Percentiles rank a stretch among this genome's conserved stretches.
phyloP scores from a whole-genome alignment of 2,888 invertebrate species.

The Tricholauxania praeusta region DNA sequence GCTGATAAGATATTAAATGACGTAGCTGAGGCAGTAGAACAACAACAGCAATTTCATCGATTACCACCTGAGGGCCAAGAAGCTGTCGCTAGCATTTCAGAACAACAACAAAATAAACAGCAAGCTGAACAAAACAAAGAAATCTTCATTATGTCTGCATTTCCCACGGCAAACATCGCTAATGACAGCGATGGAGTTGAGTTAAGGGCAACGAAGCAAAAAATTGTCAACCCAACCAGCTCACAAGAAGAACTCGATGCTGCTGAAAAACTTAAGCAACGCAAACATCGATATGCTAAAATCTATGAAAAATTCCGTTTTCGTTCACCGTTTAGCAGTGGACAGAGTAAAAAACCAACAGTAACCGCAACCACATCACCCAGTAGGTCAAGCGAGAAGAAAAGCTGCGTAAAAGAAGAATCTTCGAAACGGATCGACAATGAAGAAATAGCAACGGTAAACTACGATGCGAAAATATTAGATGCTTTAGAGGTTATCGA shows the following conservation, averaged over 20 bases:
- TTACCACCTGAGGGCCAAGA: conserved; percentile 18
- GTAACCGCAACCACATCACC: conserved; percentile 1
- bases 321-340: conserved; percentile 53
- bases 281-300: conserved; percentile 60
- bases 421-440: neutral
- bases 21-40: conserved; percentile 8
- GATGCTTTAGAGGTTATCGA: conserved; percentile 63
- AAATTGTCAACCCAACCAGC: neutral
- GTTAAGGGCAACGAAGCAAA: conserved; percentile 16
- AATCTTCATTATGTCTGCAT: neutral
- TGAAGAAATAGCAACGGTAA: neutral
- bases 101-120: conserved; percentile 11
- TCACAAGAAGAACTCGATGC: conserved; percentile 41
- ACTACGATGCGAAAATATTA: conserved; percentile 59
- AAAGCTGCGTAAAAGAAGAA: neutral
- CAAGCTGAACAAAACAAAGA: conserved; percentile 16
- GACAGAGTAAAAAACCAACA: conserved; percentile 46
- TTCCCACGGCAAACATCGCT: conserved; percentile 33
- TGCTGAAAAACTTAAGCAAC: conserved; percentile 52
- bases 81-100: neutral
- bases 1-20: neutral
- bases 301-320: conserved; percentile 65
- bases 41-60: neutral
- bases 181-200: neutral
- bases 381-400: conserved; percentile 32